Evolutionary conservation across 2,888 invertebrate genomes (phyloP).

Genomic region (Parnassius smintheus): DNA sequence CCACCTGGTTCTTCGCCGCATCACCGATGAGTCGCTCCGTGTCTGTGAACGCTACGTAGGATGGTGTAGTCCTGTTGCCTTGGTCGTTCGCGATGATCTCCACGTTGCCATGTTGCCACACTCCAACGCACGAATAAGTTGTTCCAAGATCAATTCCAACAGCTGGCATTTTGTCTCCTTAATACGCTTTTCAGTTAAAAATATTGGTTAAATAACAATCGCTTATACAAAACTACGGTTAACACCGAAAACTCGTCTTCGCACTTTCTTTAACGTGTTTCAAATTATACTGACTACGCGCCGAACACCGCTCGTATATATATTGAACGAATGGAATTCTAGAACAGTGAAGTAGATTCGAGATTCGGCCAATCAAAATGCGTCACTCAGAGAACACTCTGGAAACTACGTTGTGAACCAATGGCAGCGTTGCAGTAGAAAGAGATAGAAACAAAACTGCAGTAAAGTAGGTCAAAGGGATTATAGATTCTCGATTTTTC

Average conservation of each 20-base stretch:
- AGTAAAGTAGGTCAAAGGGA: neutral
- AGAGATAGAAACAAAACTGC: neutral
- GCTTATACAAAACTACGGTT: slow-evolving; percentile 25
- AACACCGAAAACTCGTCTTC: slow-evolving; percentile 17
- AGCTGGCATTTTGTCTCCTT: slow-evolving; percentile 9
- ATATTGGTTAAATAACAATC: slow-evolving; percentile 9
- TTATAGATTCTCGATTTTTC: neutral
- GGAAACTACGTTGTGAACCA: slow-evolving; percentile 82
- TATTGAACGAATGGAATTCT: slow-evolving; percentile 44
- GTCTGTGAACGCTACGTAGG: no score
- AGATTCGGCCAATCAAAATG: slow-evolving; percentile 84
- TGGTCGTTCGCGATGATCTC: no score
- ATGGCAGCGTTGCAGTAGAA: slow-evolving; percentile 84
- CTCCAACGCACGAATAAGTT: no score
- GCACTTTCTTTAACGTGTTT: slow-evolving; percentile 20
- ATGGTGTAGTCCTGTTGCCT: no score
- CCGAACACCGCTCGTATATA: slow-evolving; percentile 17
- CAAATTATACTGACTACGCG: slow-evolving; percentile 28
- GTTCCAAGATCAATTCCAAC: no score
- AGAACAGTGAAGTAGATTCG: slow-evolving; percentile 79
- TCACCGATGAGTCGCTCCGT: no score
- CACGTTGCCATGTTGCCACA: no score
- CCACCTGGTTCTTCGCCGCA: no score
- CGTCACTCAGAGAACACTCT: slow-evolving; percentile 30
- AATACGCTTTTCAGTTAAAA: slow-evolving; percentile 24